Conservation (phyloP, 2,113 vertebrate species). For the Centropus bengalensis region DNA sequence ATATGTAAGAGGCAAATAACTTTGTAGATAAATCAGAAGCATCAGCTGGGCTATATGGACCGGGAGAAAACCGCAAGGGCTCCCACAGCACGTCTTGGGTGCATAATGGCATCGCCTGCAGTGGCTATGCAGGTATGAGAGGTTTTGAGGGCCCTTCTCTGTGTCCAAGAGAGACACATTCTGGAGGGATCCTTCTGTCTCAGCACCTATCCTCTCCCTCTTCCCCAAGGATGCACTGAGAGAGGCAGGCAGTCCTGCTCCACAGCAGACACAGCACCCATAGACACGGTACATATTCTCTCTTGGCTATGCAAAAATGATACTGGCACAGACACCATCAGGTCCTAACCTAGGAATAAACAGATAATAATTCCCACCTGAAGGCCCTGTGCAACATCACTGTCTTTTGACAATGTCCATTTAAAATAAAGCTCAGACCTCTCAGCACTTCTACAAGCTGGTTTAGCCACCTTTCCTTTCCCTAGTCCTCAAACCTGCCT, state of each 20-base stretch:
- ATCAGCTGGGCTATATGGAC: not conserved
- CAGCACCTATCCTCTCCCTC: not conserved
- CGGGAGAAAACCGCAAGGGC: not conserved
- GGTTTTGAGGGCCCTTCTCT: not conserved
- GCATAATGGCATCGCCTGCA: not conserved
- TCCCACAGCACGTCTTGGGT: fast-evolving
- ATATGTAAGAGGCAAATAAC: not conserved
- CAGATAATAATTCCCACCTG: not conserved
- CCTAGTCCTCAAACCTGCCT: not conserved
- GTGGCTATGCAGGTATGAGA: not conserved
- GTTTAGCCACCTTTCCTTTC: not conserved
- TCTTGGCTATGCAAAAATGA: not conserved
- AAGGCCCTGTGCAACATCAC: not conserved
- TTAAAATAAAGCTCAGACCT: not conserved
- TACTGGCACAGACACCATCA: not conserved
- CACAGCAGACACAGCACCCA: not conserved
- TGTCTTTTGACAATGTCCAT: not conserved
- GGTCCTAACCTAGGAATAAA: not conserved
- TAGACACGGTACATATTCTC: fast-evolving
- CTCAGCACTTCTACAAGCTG: not conserved
- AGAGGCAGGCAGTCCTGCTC: not conserved
- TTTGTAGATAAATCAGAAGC: not conserved
- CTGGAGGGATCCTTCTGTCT: not conserved
- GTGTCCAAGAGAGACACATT: not conserved
- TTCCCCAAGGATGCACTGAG: no score